A percentile compares a stretch with the other conserved stretches of the same genome.
Evolutionary conservation across 2,888 invertebrate species (phyloP).

Genomic region (Acrocera orbiculus): DNA sequence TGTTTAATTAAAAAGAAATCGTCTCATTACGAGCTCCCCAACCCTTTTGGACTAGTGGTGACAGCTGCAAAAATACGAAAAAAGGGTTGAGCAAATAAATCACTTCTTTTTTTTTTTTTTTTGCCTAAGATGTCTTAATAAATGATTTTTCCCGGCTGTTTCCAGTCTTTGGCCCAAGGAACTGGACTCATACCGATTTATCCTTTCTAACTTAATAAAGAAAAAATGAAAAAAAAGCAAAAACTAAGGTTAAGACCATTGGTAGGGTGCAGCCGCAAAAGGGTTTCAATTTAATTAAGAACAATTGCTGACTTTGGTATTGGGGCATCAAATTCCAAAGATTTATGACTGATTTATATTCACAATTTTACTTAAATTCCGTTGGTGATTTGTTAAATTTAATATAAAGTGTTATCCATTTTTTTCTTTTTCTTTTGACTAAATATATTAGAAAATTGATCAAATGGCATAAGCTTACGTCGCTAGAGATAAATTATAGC

Average conservation of each 20-base stretch:
- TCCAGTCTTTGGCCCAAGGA: not conserved
- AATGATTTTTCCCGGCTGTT: constrained; percentile 4
- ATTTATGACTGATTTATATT: no score
- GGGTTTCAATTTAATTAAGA: constrained; percentile 9
- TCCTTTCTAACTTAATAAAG: not conserved
- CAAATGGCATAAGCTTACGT: no score
- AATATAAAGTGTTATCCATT: no score
- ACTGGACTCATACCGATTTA: constrained; percentile 6
- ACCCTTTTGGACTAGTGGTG: constrained; percentile 1
- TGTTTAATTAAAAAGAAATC: constrained; percentile 14
- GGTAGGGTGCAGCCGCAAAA: constrained; percentile 5
- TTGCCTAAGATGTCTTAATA: constrained; percentile 9
- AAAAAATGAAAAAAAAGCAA: constrained; percentile 1
- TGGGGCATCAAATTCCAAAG: no score
- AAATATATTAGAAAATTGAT: no score
- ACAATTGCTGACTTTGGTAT: constrained; percentile 9
- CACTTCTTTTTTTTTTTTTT: constrained; percentile 25
- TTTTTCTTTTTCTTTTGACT: no score
- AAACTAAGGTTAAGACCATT: not conserved
- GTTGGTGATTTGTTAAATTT: no score
- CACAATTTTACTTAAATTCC: no score
- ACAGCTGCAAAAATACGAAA: constrained; percentile 11
- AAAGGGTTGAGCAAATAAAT: constrained; percentile 25
- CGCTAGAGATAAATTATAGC: no score
- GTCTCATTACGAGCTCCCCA: constrained; percentile 12